Evolutionary conservation across 2,888 invertebrate genomes (phyloP).

Genomic region (Pimpla rufipes): DNA sequence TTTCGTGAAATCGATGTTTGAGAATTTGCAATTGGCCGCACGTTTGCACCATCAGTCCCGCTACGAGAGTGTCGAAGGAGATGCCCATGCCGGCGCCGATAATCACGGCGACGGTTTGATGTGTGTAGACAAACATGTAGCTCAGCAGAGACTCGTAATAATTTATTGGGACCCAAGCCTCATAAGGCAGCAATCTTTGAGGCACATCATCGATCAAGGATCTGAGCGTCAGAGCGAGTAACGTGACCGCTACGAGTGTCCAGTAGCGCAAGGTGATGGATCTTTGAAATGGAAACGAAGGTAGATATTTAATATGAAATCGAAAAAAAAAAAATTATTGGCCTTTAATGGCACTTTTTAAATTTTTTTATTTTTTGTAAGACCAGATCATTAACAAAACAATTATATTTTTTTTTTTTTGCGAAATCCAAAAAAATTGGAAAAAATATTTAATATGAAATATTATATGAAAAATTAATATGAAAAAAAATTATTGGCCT

Average conservation of each 20-base stretch:
- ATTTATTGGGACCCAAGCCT: slow-evolving; percentile 2
- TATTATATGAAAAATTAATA: too few species aligned
- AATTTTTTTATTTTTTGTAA: too few species aligned
- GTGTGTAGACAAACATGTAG: neutral
- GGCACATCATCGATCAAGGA: slow-evolving; percentile 7
- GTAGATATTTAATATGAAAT: too few species aligned
- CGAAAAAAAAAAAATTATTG: too few species aligned
- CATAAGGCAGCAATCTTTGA: slow-evolving; percentile 4
- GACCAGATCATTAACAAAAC: too few species aligned
- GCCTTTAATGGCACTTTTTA: too few species aligned
- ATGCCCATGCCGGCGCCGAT: slow-evolving; percentile 53
- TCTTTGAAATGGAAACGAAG: neutral
- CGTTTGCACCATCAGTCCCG: slow-evolving; percentile 67
- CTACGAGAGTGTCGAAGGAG: slow-evolving; percentile 69
- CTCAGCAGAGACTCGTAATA: neutral
- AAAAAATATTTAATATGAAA: too few species aligned
- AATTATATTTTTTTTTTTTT: too few species aligned
- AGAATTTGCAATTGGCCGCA: slow-evolving; percentile 70
- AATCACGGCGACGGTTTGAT: neutral
- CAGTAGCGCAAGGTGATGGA: neutral
- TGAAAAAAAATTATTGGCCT: too few species aligned
- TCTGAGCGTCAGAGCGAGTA: neutral
- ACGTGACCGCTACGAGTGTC: neutral
- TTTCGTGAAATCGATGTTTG: slow-evolving; percentile 55
- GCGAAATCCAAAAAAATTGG: too few species aligned